Evolutionary conservation across 37 sponge, comb jelly and placozoan genomes (phyloP).

Genomic region (Oopsacas minuta): DNA sequence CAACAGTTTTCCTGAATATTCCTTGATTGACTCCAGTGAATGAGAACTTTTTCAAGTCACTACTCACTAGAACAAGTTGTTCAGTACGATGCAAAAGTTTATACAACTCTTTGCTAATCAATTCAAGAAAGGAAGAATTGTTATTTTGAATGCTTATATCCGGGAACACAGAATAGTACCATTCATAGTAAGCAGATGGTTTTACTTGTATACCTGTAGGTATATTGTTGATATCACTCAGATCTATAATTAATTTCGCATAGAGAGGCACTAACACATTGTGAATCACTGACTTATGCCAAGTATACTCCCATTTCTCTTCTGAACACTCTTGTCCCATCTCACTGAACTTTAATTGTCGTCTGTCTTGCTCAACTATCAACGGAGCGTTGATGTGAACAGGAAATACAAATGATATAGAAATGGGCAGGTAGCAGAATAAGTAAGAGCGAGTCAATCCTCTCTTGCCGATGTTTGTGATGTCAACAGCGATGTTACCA

Average conservation of each 20-base stretch:
- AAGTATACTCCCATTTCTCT: not conserved
- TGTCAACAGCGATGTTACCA: not conserved
- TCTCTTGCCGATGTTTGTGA: not conserved
- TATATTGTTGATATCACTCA: not conserved
- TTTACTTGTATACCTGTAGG: not conserved
- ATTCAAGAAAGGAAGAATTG: not conserved
- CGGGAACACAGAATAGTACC: not conserved
- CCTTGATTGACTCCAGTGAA: not conserved
- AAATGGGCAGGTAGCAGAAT: not conserved
- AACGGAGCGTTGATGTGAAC: conserved; percentile 10
- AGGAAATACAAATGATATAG: not conserved
- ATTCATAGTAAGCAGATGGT: not conserved
- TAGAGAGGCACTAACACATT: not conserved
- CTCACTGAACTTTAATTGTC: not conserved
- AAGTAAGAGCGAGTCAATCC: not conserved
- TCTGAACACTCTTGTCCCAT: not conserved
- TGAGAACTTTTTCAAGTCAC: not conserved
- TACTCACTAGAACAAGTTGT: not conserved
- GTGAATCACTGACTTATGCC: not conserved
- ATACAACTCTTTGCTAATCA: not conserved
- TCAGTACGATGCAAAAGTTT: not conserved
- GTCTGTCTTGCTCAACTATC: conserved; percentile 1
- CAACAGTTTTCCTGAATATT: not conserved
- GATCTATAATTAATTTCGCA: not conserved
- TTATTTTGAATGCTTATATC: not conserved